Evolutionary conservation across 2,888 invertebrate species (phyloP).

Genomic region (Nomada lathburiana): DNA sequence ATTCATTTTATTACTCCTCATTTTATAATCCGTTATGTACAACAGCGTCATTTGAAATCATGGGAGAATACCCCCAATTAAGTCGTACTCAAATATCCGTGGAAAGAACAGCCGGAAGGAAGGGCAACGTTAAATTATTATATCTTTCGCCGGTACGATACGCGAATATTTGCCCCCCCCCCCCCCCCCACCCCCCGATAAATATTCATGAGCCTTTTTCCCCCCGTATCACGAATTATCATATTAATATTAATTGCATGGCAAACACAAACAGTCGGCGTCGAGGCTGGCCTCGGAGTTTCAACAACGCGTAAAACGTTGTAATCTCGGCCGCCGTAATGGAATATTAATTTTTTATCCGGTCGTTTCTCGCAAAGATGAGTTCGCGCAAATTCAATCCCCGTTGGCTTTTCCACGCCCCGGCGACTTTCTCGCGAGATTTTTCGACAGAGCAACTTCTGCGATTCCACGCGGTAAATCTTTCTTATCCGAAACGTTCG

Average conservation of each 20-base stretch:
- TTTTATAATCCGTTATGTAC: background rate
- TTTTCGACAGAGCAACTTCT: constrained; percentile 50
- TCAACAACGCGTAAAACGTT: background rate
- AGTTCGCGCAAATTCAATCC: constrained; percentile 53
- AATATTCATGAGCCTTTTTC: constrained; percentile 14
- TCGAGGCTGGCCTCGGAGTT: background rate
- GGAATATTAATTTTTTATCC: constrained; percentile 51
- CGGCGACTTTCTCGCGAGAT: constrained; percentile 20
- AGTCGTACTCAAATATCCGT: background rate
- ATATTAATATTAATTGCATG: constrained; percentile 38
- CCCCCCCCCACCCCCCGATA: background rate
- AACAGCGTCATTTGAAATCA: background rate
- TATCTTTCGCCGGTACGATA: background rate
- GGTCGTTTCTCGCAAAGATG: constrained; percentile 42
- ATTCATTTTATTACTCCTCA: background rate
- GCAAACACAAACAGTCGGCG: background rate
- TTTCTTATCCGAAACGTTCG: constrained; percentile 52
- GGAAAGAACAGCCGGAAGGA: background rate
- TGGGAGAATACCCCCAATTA: background rate
- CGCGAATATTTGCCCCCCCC: background rate
- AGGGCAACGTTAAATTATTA: background rate
- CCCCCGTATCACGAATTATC: background rate
- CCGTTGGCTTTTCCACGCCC: constrained; percentile 28
- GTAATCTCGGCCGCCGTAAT: constrained; percentile 14
- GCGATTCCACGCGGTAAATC: constrained; percentile 55